A percentile compares a stretch with the other conserved stretches of the same genome.
Evolutionary conservation across 2,888 invertebrate species (phyloP).

Genomic region (Archaeoteleia sp.): DNA sequence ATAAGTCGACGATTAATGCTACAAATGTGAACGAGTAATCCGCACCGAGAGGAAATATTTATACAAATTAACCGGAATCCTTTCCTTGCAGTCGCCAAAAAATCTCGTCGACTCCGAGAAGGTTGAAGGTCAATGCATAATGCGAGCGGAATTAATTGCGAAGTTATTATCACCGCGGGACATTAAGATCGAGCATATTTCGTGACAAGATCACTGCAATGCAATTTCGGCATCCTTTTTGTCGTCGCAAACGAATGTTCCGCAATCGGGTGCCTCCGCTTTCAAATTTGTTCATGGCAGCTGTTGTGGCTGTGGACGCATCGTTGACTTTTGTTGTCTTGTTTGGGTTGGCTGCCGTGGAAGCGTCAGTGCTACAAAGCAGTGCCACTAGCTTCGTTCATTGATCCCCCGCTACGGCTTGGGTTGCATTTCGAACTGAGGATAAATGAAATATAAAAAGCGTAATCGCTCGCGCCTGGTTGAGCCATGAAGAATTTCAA

Average conservation of each 20-base stretch:
- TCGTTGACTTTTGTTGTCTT: slow-evolving; percentile 32
- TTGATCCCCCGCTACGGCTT: slow-evolving; percentile 17
- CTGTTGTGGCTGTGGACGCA: slow-evolving; percentile 49
- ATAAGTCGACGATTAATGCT: slow-evolving; percentile 38
- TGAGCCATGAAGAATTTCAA: slow-evolving; percentile 54
- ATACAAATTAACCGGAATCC: slow-evolving; percentile 6
- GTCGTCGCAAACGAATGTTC: slow-evolving; percentile 59
- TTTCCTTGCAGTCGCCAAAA: slow-evolving; percentile 29
- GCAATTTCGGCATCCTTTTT: slow-evolving; percentile 51
- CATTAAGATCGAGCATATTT: slow-evolving; percentile 43
- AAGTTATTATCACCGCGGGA: slow-evolving; percentile 63
- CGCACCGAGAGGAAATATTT: not conserved
- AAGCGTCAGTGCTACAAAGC: slow-evolving; percentile 4
- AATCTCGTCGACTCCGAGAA: slow-evolving; percentile 10
- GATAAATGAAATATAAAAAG: slow-evolving; percentile 33
- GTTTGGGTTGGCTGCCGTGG: slow-evolving; percentile 18
- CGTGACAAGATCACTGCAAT: slow-evolving; percentile 39
- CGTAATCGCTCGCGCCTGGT: slow-evolving; percentile 32
- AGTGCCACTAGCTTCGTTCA: slow-evolving; percentile 15
- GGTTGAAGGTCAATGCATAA: slow-evolving; percentile 23
- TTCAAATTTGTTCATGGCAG: slow-evolving; percentile 56
- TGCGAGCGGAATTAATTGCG: slow-evolving; percentile 26
- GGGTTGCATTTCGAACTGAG: slow-evolving; percentile 13
- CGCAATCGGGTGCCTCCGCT: slow-evolving; percentile 60
- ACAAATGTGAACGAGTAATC: slow-evolving; percentile 9